Conservation (phyloP, 2,113 vertebrate genomes). For the Onychorhynchus coronatus region DNA sequence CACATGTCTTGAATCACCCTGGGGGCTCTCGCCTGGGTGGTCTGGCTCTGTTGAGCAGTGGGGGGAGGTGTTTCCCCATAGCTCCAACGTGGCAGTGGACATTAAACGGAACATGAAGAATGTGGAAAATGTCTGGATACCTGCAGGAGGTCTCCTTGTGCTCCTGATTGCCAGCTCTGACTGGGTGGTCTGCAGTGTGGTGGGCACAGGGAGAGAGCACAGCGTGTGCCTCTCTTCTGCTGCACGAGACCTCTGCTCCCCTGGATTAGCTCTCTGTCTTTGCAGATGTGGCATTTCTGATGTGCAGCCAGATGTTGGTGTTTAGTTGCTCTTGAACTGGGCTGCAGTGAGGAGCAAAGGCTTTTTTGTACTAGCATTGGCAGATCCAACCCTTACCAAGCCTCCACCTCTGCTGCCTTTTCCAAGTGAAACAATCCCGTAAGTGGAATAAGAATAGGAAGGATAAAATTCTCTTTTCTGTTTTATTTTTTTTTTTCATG, state of each 20-base stretch:
- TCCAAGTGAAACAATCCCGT: background rate
- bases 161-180: background rate
- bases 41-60: background rate
- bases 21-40: background rate
- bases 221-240: background rate
- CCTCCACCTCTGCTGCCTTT: background rate
- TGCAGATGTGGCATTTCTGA: background rate
- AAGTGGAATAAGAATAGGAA: background rate
- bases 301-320: background rate
- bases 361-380: background rate
- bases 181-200: background rate
- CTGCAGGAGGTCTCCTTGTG: background rate
- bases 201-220: background rate
- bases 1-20: background rate
- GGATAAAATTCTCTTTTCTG: background rate
- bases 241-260: background rate
- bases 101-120: background rate
- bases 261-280: background rate
- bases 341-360: background rate
- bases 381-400: background rate
- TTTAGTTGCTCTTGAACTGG: background rate
- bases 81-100: accelerated
- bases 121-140: background rate
- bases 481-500: background rate
- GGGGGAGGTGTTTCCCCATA: background rate